Evolutionary conservation across 1,140 invertebrate genomes (phyloP), one percentile per base, ranked within the genome.

Genomic region (Pseudomyrmex sp.): DNA sequence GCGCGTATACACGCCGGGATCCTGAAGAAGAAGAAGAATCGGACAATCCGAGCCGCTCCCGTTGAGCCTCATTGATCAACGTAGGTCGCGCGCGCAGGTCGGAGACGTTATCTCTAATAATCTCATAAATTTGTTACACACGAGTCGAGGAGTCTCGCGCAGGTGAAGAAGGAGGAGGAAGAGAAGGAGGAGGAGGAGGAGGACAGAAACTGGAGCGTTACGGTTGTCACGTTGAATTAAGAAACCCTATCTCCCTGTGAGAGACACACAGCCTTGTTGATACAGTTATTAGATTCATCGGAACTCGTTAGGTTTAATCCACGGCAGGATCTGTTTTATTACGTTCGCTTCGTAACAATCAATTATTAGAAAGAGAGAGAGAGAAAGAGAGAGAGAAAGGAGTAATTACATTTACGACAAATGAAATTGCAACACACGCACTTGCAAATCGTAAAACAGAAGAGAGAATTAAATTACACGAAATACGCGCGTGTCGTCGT

Each of bases 151-250:
- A 46, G 18, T 5, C 65, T 35, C 5, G 35, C 35, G 5, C 35
- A 35, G 35, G 35, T 35, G 35, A 7, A 35, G 35, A 35, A 35
- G 2, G 3, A 26, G 35, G 5, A 5, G 35, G 46, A 44, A 18
- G 18, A 18, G 35, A 0, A 35, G 35, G 7, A 35, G 4, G 5
- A 35, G 35, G 5, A 7, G 35, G 46, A 20, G 2, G 7, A 26
- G 65, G 4, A 46, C 48, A 83, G 85, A 89, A 93, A 92, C 88
- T 92, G 87, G 92, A 88, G 76, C 91, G 89, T 90, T 83, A 91
- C 80, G 80, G 89, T 90, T 91, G 88, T 82, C 90, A 84, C 88
- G 84, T 90, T 83, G 89, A 90, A 93, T 93, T 93, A 93, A 93
- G 93, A 93, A 93, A 89, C 92, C 92, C 84, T 92, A 92, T 79